Percentiles rank a stretch among this genome's conserved stretches.
Conservation (phyloP, 1,140 invertebrate species). For the Listronotus oregonensis region DNA sequence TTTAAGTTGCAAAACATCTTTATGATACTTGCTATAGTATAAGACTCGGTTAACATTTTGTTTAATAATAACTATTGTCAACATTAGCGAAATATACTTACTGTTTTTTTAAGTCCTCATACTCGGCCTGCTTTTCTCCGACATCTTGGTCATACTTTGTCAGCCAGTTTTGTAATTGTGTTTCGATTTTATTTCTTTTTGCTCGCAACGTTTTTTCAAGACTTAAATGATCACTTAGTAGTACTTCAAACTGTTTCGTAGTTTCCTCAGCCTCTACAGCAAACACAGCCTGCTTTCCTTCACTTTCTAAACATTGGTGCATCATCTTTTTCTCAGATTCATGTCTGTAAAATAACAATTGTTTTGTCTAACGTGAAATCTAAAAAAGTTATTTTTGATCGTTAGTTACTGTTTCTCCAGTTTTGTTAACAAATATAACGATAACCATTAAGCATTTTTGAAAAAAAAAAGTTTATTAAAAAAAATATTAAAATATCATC, state of each 20-base stretch:
- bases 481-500: too few relatives aligned
- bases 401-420: too few relatives aligned
- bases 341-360: conserved; percentile 26
- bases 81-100: conserved; percentile 37
- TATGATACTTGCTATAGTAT: too few relatives aligned
- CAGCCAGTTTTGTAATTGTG: conserved; percentile 49
- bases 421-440: too few relatives aligned
- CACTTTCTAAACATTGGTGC: conserved; percentile 42
- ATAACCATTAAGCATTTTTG: too few relatives aligned
- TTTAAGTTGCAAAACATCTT: too few relatives aligned
- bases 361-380: too few relatives aligned
- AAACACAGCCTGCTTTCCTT: conserved; percentile 39
- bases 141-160: conserved; percentile 50
- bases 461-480: too few relatives aligned
- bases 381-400: too few relatives aligned
- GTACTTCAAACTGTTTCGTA: conserved; percentile 35
- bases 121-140: conserved; percentile 47
- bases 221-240: conserved; percentile 42
- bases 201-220: conserved; percentile 43
- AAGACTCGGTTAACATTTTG: too few relatives aligned
- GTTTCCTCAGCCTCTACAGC: conserved; percentile 39
- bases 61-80: too few relatives aligned
- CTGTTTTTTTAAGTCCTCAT: conserved; percentile 43
- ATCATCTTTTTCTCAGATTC: conserved; percentile 50
- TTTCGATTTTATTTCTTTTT: conserved; percentile 46